Evolutionary conservation across 2,888 invertebrate species (phyloP), one percentile per base, ranked within the genome.

Genomic region (Saturnia pavonia): DNA sequence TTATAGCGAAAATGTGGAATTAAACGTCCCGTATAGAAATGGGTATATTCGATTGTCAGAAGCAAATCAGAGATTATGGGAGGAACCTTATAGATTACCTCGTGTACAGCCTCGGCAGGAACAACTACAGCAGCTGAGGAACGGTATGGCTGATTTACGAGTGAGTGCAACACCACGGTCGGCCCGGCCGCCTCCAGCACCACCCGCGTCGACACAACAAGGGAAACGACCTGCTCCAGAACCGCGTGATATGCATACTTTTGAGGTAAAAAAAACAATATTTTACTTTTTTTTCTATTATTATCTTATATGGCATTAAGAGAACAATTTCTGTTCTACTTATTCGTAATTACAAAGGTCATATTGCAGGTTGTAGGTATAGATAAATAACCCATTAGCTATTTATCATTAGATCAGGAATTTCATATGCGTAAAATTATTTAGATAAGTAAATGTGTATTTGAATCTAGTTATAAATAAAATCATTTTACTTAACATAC

Each of bases 1-100:
- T 19, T 94, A 92, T 69, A 94, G 94, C 82, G 94, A 94, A 79
- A 93, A 92, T 74, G 92, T 94, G 45, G 91, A 93, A 70, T 80
- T 91, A 68, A 92, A 92, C 66, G 75, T 85, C 54, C 89, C 90
- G 8, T 92, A 90, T 74, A 86, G 89, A 74, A 94, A 93, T 76
- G 92, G 92, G 8, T 93, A 91, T 72, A 89, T 85, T 72, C 82
- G 90, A 12, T 78, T 92, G 48, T 80, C 87, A 3, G 90, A 89
- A 67, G 80, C 78, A 63, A 77, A 87, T 1, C 90, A 91, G 42
- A 85, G 88, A 57, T 72, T 93, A 71, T 93, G 93, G 94, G 93
- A 94, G 70, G 93, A 94, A 74, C 92, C 94, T 7, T 93, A 93
- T 73, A 85, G 90, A 74, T 78, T 93, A 70, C 94, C 94, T 0